Base-by-base conservation (phyloP, 2,113 vertebrate species). In the Oreamnos americanus region DNA sequence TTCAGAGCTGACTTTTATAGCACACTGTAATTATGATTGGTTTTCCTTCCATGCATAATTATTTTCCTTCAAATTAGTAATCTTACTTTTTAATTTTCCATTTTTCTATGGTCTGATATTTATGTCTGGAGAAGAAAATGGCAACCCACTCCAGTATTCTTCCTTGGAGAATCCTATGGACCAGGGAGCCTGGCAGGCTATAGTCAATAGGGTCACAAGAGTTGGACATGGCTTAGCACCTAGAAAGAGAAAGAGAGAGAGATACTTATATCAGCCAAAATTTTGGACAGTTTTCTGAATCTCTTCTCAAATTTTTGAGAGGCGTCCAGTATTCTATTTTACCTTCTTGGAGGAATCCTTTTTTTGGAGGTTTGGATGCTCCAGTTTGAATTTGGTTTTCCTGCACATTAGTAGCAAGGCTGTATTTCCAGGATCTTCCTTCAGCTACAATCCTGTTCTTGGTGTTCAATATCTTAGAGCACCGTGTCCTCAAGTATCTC, bases 111-210 rank as follows among this genome's bases (percentile, higher is more conserved):
- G 7, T 83, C 78, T 55, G 30, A 43, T 39, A 39, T 6, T 45
- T 45, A 11, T 45, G 10, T 76, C 28, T 71, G 19, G 5, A 71
- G 19, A 39, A 39, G 67, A 19, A 39, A 71, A 71, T 71, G n/a
- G n/a, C 10, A 71, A 71, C n/a, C 19, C 67, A 71, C 67, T 71
- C 67, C 10, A 23, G n/a, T 39, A 12, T 39, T 71, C 67, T 71
- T 71, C n/a, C 67, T 36, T 39, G n/a, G n/a, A 71, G 5, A 71
- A 39, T 71, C 10, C 19, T n/a, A 23, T 71, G 67, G n/a, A 39
- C n/a, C 0, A 0, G n/a, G 67, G n/a, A 71, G 2, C n/a, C 67
- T 39, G 67, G n/a, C 67, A 71, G 10, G 67, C 19, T 71, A 39
- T 11, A 71, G 67, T 71, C 19, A n/a, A 23, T 71, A 36, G n/a